Conservation (phyloP, 2,888 invertebrate species). For the Chrysodeixis includens region DNA sequence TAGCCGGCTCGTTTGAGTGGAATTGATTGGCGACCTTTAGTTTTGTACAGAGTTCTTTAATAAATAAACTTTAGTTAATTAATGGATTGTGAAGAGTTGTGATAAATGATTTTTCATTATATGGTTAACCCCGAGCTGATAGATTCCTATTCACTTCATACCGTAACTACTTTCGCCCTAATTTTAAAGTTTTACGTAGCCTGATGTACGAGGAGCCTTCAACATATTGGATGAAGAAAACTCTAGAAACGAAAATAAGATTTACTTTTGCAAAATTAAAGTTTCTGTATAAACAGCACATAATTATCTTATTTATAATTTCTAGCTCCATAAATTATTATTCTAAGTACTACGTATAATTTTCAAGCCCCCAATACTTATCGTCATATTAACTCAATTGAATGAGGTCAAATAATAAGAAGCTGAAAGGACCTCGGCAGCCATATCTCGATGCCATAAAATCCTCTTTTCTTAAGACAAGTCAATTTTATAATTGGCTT, state of each 20-base stretch:
- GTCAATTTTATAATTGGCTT: conserved; percentile 9
- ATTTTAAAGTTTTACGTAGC: too few species aligned
- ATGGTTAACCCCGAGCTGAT: not conserved
- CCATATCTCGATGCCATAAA: conserved; percentile 3
- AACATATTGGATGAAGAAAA: too few species aligned
- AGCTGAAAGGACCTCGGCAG: not conserved
- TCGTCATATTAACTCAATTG: not conserved
- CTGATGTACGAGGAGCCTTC: too few species aligned
- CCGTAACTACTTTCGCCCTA: too few species aligned
- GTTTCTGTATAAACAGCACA: too few species aligned
- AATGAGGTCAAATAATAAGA: not conserved
- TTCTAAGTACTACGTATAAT: too few species aligned
- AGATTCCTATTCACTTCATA: too few species aligned
- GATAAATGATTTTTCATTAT: conserved; percentile 2
- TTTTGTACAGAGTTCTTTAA: conserved; percentile 5
- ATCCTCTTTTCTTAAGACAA: conserved; percentile 1
- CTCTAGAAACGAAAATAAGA: too few species aligned
- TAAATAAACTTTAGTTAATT: conserved; percentile 13
- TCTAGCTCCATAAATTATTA: too few species aligned
- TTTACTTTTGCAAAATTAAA: too few species aligned
- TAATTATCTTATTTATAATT: too few species aligned
- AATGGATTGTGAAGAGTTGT: not conserved
- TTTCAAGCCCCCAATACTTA: too few species aligned
- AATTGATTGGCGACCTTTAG: conserved; percentile 40
- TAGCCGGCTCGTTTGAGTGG: conserved; percentile 29